Base-by-base conservation (phyloP, 2,113 vertebrate genomes). In the Podilymbus podiceps region DNA sequence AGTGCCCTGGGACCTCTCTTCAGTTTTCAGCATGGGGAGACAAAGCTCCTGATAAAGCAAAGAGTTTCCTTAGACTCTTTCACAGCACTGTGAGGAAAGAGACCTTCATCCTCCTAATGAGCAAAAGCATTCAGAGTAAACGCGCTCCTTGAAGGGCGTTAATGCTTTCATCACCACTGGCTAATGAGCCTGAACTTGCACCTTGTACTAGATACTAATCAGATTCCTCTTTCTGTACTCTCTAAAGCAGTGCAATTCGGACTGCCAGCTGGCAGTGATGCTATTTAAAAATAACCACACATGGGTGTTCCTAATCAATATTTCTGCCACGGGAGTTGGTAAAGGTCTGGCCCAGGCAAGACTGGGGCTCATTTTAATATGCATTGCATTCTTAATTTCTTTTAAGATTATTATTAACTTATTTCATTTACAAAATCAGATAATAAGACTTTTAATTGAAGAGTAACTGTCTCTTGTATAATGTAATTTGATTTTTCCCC, bases 141-240 rank as follows among this genome's bases (percentile, higher is more conserved):
- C 6, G 60, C 69, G 15, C 73, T 84, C 93, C 84, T 76, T 85
- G 93, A 91, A 89, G 77, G 87, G 74, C 9, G 2, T 78, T 96
- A 96, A 95, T 96, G 77, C 94, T 97, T 97, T 96, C 93, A 95
- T 91, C 96, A 95, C 89, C 74, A n/a, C 84, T 93, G 95, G 93
- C 87, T 97, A 97, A 96, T 97, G 95, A 97, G 95, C 81, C 94
- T 93, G 93, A 96, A 95, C 96, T 96, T 94, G 90, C 90, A 95
- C 95, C 94, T 93, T 96, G 78, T 89, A 59, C 49, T 40, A 89
- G 91, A 93, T 68, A 92, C 88, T 95, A 96, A 96, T 94, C 95
- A 96, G 89, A 90, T 91, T 85, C 74, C 62, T 85, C 88, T 76
- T 33, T 94, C 88, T 85, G 38, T 69, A 17, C 64, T 76, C 71